A percentile compares a stretch with the other conserved stretches of the same genome.
Evolutionary conservation across 2,113 vertebrate species (phyloP).

Genomic region (Limnothrissa miodon): DNA sequence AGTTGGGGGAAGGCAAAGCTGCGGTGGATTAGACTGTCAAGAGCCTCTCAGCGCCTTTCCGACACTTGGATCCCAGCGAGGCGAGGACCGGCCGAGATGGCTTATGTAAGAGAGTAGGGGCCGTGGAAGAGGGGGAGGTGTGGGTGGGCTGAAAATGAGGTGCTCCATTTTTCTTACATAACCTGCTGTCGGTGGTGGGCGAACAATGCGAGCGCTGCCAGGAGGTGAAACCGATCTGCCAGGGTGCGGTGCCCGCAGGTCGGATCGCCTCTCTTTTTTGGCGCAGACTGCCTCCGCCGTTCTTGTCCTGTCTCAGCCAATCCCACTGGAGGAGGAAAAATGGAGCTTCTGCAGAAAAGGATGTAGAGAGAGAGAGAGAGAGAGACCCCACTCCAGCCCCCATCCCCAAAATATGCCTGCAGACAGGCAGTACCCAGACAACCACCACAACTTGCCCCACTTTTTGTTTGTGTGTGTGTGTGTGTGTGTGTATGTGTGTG

Average conservation of each 20-base stretch:
- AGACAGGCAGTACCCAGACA: slow-evolving; percentile 10
- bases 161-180: slow-evolving; percentile 62
- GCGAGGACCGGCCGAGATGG: slow-evolving; percentile 48
- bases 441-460: slow-evolving; percentile 14
- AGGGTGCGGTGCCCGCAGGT: slow-evolving; percentile 48
- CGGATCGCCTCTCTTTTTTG: slow-evolving; percentile 57
- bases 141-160: slow-evolving; percentile 54
- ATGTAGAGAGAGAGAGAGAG: slow-evolving; percentile 53
- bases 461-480: slow-evolving; percentile 32
- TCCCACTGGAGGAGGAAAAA: slow-evolving; percentile 40
- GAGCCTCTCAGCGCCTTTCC: background rate
- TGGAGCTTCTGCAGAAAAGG: slow-evolving; percentile 51
- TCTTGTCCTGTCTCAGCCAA: slow-evolving; percentile 39
- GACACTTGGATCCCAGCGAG: slow-evolving; percentile 5
- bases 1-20: background rate
- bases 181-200: slow-evolving; percentile 37
- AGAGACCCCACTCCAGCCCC: slow-evolving; percentile 32
- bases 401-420: background rate
- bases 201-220: slow-evolving; percentile 39
- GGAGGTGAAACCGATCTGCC: background rate
- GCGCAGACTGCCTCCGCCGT: slow-evolving; percentile 34
- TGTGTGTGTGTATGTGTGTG: slow-evolving; percentile 28
- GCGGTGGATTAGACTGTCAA: background rate
- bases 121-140: background rate
- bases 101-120: slow-evolving; percentile 59